Conservation (phyloP, 30 jellyfish, hydroid and myxozoan species). For the Aurelia aurita complex sp. Pacific region DNA sequence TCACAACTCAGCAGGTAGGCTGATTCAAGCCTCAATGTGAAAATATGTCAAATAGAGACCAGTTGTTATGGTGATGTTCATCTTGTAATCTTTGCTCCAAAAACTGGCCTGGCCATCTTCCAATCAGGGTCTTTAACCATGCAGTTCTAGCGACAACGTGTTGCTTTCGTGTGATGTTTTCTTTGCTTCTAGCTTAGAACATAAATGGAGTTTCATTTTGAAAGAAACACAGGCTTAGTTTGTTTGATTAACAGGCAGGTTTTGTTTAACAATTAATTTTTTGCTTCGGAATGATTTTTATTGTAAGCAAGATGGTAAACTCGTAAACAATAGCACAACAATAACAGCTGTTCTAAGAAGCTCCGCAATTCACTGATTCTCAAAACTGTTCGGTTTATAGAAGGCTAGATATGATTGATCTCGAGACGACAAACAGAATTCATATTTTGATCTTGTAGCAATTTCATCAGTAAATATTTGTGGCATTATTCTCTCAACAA, state of each 20-base stretch:
- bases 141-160: no score
- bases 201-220: no score
- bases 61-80: constrained; percentile 28
- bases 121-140: no score
- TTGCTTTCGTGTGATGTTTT: not conserved
- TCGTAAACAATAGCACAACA: not conserved
- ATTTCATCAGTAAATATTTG: no score
- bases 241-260: no score
- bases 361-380: not conserved
- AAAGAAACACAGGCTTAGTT: no score
- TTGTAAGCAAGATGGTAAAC: constrained; percentile 4
- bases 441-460: no score
- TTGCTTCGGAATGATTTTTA: not conserved
- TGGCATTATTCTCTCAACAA: no score
- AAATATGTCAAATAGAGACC: constrained; percentile 47
- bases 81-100: constrained; percentile 2
- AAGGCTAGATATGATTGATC: no score
- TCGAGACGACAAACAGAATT: no score
- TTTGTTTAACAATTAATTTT: no score
- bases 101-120: not conserved
- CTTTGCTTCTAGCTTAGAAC: not conserved
- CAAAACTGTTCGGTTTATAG: no score
- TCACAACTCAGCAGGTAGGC: constrained; percentile 59
- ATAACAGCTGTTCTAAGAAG: constrained; percentile 31
- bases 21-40: constrained; percentile 62